These are phyloP conservation scores for Luffia ferchaultella DNA, from an alignment of 2,888 invertebrate species.

Conservation along the genomic window DNA sequence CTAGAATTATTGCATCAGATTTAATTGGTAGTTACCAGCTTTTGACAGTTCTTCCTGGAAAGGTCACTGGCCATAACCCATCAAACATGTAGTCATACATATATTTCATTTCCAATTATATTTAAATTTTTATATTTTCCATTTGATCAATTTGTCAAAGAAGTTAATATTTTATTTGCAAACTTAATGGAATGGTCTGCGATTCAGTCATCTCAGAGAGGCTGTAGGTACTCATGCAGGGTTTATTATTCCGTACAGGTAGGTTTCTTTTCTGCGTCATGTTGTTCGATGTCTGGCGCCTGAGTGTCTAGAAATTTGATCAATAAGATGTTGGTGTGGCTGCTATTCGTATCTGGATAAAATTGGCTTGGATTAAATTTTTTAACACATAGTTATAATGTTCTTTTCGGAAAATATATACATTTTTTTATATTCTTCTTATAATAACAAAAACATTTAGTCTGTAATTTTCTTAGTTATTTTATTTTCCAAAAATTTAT, in stretches of 20 bases:
- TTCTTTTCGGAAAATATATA: no score
- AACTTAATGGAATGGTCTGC: neutral
- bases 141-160: neutral
- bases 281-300: neutral
- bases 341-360: no score
- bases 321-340: conserved; percentile 11
- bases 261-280: neutral
- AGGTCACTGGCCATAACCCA: neutral
- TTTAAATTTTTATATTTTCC: neutral
- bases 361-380: no score
- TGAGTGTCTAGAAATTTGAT: conserved; percentile 9
- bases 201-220: neutral
- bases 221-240: neutral
- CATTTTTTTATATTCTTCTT: no score
- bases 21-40: neutral
- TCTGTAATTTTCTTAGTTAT: no score
- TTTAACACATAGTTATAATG: no score
- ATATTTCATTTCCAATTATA: neutral
- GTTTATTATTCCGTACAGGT: neutral
- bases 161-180: neutral
- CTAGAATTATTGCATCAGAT: neutral
- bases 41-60: neutral
- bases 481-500: no score
- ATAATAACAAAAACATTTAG: no score
- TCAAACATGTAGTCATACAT: neutral